Percentiles rank a stretch among this genome's conserved stretches.
Evolutionary conservation across 2,797 vertebrate species (phyloP).

Genomic region (Coilia nasus): DNA sequence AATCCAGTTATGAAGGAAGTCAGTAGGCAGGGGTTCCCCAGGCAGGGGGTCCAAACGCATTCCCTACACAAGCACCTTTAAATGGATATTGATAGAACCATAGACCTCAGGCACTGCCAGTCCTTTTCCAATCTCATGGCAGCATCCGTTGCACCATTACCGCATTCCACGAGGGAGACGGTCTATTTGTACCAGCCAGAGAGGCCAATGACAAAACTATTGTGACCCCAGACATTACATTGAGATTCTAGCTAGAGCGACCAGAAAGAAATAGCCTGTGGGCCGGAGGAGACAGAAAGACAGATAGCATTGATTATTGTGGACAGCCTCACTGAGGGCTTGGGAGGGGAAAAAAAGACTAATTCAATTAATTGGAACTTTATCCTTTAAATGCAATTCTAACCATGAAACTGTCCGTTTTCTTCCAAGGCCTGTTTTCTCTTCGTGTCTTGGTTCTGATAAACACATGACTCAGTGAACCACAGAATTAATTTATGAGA

Average conservation of each 20-base stretch:
- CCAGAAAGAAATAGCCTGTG: slow-evolving; percentile 51
- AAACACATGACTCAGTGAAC: not conserved
- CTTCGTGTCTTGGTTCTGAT: not conserved
- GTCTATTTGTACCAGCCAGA: slow-evolving; percentile 56
- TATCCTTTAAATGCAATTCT: slow-evolving; percentile 45
- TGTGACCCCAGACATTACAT: slow-evolving; percentile 38
- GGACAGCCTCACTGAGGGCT: slow-evolving; percentile 36
- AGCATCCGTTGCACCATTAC: slow-evolving; percentile 39
- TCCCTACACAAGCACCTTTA: slow-evolving; percentile 38
- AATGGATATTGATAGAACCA: slow-evolving; percentile 63
- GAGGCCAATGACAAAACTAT: slow-evolving; percentile 52
- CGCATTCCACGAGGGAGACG: slow-evolving; percentile 49
- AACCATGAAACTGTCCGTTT: slow-evolving; percentile 28
- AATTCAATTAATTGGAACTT: slow-evolving; percentile 60
- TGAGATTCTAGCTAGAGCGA: slow-evolving; percentile 53
- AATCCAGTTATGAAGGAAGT: not conserved
- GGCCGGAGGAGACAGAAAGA: slow-evolving; percentile 56
- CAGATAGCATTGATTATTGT: slow-evolving; percentile 60
- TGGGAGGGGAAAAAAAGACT: slow-evolving; percentile 12
- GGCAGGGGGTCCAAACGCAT: not conserved
- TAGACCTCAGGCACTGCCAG: slow-evolving; percentile 49
- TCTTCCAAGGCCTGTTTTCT: not conserved
- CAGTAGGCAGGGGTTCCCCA: not conserved
- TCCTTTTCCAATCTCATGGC: slow-evolving; percentile 45
- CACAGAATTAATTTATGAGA: not conserved